These are phyloP conservation scores for Aspidapion aeneum DNA, from an alignment of 2,888 invertebrate species.

Conservation along the genomic window DNA sequence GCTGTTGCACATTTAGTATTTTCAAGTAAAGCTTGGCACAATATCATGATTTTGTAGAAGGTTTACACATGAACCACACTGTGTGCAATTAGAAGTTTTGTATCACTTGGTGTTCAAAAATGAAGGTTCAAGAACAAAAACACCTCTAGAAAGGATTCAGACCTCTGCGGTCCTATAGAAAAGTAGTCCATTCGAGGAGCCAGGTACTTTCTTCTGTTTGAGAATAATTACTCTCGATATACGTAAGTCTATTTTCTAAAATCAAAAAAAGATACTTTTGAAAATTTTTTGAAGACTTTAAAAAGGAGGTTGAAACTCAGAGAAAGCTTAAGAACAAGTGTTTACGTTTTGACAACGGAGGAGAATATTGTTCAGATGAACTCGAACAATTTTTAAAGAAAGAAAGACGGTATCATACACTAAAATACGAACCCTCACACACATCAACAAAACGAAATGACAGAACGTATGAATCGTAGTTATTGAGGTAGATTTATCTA, in stretches of 20 bases:
- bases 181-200: constrained; percentile 4
- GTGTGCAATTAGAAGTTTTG: constrained; percentile 5
- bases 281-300: constrained; percentile 16
- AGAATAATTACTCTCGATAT: constrained; percentile 20
- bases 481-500: constrained; percentile 3
- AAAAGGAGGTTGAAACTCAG: constrained; percentile 14
- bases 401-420: constrained; percentile 19
- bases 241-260: constrained; percentile 20
- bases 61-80: background rate
- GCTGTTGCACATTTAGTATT: background rate
- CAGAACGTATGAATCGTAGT: constrained; percentile 5
- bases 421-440: background rate
- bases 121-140: background rate
- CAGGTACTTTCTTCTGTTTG: constrained; percentile 16
- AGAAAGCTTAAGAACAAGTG: background rate
- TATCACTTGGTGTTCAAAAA: constrained; percentile 7
- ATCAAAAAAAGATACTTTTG: constrained; percentile 16
- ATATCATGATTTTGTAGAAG: constrained; percentile 3
- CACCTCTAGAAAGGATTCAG: background rate
- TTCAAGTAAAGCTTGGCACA: background rate
- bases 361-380: constrained; percentile 13
- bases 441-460: background rate
- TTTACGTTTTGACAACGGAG: background rate
- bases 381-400: constrained; percentile 15
- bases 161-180: constrained; percentile 16